A percentile compares a stretch with the other conserved stretches of the same genome.
Conservation (phyloP, 64 coral and sea anemone genomes). For the Porites australiensis region DNA sequence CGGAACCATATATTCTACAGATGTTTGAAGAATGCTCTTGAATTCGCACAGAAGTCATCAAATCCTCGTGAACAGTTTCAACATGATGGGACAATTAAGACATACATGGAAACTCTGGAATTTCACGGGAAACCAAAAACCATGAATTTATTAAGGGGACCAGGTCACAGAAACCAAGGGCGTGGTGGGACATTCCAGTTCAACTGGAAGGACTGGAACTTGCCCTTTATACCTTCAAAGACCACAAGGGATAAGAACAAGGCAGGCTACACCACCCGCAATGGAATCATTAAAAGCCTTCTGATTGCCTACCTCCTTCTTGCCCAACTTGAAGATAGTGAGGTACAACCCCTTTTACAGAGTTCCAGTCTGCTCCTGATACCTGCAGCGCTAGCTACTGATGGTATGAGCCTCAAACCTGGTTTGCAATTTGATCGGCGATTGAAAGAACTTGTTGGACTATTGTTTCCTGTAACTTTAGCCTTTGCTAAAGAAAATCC, state of each 20-base stretch:
- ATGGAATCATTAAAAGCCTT: conserved; percentile 61
- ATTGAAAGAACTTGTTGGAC: conserved; percentile 49
- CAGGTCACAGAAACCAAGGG: conserved; percentile 58
- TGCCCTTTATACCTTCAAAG: conserved; percentile 58
- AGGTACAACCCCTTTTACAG: neutral
- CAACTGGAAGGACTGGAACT: conserved; percentile 58
- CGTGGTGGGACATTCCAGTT: conserved; percentile 60
- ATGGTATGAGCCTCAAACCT: conserved; percentile 1
- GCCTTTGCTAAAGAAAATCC: conserved; percentile 48
- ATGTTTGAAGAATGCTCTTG: conserved; percentile 58
- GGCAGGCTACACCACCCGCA: conserved; percentile 46
- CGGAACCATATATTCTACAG: conserved; percentile 57
- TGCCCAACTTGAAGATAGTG: neutral
- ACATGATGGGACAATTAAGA: conserved; percentile 36
- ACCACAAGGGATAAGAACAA: conserved; percentile 51
- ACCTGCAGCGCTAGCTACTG: neutral
- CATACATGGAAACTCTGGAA: conserved; percentile 57
- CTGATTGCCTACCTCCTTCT: conserved; percentile 47
- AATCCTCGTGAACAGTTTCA: conserved; percentile 49
- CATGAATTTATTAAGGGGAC: conserved; percentile 48
- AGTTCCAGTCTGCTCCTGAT: neutral
- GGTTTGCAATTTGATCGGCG: conserved; percentile 17
- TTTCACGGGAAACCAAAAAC: conserved; percentile 64
- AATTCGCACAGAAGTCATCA: conserved; percentile 43
- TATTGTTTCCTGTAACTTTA: conserved; percentile 32